phyloP scores from a whole-genome alignment of 2,888 invertebrate genomes.

The Scaptodrosophila latifasciaeformis region DNA sequence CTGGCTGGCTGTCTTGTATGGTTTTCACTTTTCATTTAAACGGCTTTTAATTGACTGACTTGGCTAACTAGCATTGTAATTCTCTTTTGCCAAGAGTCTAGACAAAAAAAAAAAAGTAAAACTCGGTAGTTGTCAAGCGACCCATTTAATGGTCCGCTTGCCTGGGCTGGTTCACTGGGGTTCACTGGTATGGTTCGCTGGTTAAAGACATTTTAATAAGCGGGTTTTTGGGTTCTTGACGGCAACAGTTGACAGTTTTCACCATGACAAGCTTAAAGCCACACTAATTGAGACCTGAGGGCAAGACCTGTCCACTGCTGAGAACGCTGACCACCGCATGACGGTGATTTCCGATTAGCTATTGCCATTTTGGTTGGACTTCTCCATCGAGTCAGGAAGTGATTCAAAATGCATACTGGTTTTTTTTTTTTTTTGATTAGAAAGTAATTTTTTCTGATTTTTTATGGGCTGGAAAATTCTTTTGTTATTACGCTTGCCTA shows the following conservation, averaged over 20 bases:
- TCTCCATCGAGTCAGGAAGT: no score
- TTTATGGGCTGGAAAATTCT: not conserved
- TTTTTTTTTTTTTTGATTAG: constrained; percentile 7
- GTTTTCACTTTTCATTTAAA: constrained; percentile 38
- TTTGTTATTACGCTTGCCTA: no score
- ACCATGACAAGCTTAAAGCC: constrained; percentile 20
- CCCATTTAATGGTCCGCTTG: not conserved
- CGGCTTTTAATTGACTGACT: no score
- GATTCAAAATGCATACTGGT: no score
- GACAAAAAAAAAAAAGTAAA: not conserved
- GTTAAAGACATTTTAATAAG: constrained; percentile 37
- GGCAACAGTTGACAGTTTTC: constrained; percentile 17
- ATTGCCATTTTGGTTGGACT: no score
- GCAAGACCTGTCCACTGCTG: constrained; percentile 22
- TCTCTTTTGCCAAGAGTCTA: no score
- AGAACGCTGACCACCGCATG: constrained; percentile 1
- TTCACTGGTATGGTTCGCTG: not conserved
- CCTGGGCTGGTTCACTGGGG: no score
- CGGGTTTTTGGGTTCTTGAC: constrained; percentile 1
- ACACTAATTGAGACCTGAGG: constrained; percentile 16
- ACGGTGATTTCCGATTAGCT: constrained; percentile 15
- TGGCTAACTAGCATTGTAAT: no score
- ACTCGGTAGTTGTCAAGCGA: not conserved
- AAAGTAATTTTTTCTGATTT: constrained; percentile 3
- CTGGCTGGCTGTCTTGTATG: constrained; percentile 3